These are phyloP conservation scores for Pimpla rufipes DNA, from an alignment of 2,888 invertebrate species.

Conservation along the genomic window DNA sequence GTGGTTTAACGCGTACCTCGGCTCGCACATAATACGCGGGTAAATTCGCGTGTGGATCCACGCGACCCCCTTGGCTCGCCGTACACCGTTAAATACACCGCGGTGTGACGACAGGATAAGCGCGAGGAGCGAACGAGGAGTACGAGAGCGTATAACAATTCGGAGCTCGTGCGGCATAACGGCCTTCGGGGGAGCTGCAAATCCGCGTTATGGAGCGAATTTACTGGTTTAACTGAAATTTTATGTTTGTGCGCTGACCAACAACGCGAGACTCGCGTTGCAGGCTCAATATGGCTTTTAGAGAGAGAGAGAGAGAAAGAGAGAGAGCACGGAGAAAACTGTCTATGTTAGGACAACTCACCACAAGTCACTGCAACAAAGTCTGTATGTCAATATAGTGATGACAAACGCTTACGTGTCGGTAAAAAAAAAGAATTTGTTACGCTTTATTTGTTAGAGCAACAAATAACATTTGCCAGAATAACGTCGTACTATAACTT, in stretches of 20 bases:
- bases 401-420: not conserved
- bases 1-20: slow-evolving; percentile 16
- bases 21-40: not conserved
- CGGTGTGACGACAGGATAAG: slow-evolving; percentile 20
- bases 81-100: slow-evolving; percentile 10
- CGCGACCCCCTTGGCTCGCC: not conserved
- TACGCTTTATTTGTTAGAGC: no score
- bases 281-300: not conserved
- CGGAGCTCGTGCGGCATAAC: slow-evolving; percentile 69
- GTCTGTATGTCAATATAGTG: not conserved
- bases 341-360: no score
- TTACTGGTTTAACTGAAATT: slow-evolving; percentile 38
- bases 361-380: no score
- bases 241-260: not conserved
- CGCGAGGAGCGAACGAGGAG: slow-evolving; percentile 10
- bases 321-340: no score
- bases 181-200: slow-evolving; percentile 77
- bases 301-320: no score
- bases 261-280: not conserved
- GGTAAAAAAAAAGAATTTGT: not conserved
- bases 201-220: slow-evolving; percentile 69
- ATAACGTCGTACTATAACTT: no score
- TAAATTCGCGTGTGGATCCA: slow-evolving; percentile 25
- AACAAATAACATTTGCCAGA: no score
- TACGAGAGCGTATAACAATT: slow-evolving; percentile 32